phyloP scores from a whole-genome alignment of 2,888 invertebrate species.

The Andrena bucephala region DNA sequence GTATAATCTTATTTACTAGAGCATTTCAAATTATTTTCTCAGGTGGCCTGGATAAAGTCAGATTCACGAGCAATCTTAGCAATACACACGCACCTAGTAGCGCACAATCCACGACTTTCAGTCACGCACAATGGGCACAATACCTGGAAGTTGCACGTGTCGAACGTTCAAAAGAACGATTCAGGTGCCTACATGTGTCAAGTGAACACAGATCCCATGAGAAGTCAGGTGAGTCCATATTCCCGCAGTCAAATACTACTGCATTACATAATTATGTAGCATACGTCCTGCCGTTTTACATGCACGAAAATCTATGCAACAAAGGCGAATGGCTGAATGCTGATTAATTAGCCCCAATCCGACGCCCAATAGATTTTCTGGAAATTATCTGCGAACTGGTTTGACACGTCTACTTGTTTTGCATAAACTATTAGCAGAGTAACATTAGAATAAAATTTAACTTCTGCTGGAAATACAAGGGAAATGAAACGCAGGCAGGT shows the following conservation, averaged over 20 bases:
- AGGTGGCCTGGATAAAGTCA: slow-evolving; percentile 97
- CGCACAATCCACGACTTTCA: slow-evolving; percentile 93
- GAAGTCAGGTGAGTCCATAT: slow-evolving; percentile 90
- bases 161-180: slow-evolving; percentile 95
- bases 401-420: no score
- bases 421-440: no score
- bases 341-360: no score
- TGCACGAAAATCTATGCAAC: no score
- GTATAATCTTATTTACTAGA: not conserved
- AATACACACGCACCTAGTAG: slow-evolving; percentile 95
- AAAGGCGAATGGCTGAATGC: no score
- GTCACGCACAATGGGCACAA: slow-evolving; percentile 97
- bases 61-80: slow-evolving; percentile 95
- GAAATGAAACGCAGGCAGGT: no score
- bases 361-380: no score
- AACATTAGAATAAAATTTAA: no score
- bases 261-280: not conserved
- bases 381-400: no score
- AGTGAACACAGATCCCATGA: slow-evolving; percentile 96
- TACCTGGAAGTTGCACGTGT: slow-evolving; percentile 96
- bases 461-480: no score
- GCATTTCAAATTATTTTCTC: slow-evolving; percentile 52
- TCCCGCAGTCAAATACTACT: not conserved
- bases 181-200: slow-evolving; percentile 98
- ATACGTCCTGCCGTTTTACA: no score